Percentiles rank a stretch among this genome's conserved stretches.
Evolutionary conservation across 2,888 invertebrate genomes (phyloP).

Genomic region (Latheticus oryzae): DNA sequence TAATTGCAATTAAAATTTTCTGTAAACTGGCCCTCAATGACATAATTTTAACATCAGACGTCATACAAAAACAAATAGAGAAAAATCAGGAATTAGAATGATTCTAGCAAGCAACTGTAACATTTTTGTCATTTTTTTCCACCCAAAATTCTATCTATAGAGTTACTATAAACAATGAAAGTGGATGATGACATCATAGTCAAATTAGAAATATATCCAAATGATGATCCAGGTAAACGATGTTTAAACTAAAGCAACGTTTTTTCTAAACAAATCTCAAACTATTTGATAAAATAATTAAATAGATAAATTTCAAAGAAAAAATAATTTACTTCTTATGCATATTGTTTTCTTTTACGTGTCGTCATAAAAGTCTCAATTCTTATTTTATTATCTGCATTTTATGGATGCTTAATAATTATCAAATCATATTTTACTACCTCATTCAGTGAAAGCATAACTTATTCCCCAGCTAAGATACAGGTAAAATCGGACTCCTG

Average conservation of each 20-base stretch:
- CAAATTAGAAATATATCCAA: slow-evolving; percentile 11
- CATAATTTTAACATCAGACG: too few relatives aligned
- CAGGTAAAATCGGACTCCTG: slow-evolving; percentile 17
- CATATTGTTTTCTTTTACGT: not conserved
- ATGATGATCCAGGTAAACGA: slow-evolving; percentile 9
- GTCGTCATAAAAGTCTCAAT: slow-evolving; percentile 7
- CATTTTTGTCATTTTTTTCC: too few relatives aligned
- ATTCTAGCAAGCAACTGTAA: too few relatives aligned
- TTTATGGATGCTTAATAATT: slow-evolving; percentile 13
- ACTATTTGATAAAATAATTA: slow-evolving; percentile 4
- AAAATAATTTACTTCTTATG: too few relatives aligned
- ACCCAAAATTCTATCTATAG: slow-evolving; percentile 7
- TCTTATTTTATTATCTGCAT: not conserved
- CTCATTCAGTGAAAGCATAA: slow-evolving; percentile 6
- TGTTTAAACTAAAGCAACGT: slow-evolving; percentile 4
- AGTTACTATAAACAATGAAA: slow-evolving; percentile 16
- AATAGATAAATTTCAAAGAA: too few relatives aligned
- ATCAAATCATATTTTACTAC: slow-evolving; percentile 23
- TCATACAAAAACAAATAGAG: too few relatives aligned
- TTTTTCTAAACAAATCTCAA: too few relatives aligned
- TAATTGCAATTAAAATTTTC: too few relatives aligned
- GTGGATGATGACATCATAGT: slow-evolving; percentile 12
- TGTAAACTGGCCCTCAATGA: too few relatives aligned
- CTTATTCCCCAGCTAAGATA: slow-evolving; percentile 18
- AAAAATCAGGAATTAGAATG: too few relatives aligned